Conservation (phyloP, 2,113 vertebrate species). For the Gambusia affinis region DNA sequence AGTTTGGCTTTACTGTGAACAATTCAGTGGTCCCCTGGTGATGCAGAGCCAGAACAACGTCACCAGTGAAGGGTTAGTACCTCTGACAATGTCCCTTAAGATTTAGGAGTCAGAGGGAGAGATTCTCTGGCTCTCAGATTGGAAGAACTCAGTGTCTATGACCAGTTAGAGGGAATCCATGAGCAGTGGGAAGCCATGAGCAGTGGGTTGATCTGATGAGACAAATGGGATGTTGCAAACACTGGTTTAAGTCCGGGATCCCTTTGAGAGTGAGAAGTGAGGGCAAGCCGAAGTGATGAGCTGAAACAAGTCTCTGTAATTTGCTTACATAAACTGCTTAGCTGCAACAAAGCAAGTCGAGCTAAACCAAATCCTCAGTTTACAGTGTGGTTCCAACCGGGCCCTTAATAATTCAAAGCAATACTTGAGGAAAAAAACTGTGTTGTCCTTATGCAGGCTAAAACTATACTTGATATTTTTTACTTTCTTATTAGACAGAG, state of each 20-base stretch:
- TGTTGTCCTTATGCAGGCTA: not conserved
- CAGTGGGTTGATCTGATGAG: constrained; percentile 48
- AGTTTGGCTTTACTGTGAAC: constrained; percentile 33
- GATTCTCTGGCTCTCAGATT: constrained; percentile 40
- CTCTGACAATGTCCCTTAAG: constrained; percentile 70
- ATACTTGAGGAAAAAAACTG: not conserved
- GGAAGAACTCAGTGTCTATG: constrained; percentile 33
- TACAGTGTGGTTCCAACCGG: not conserved
- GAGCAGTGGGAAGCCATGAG: constrained; percentile 17
- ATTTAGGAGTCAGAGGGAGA: constrained; percentile 60
- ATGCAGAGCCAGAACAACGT: constrained; percentile 63
- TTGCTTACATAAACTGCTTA: constrained; percentile 28
- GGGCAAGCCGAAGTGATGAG: constrained; percentile 23
- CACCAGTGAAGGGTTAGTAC: constrained; percentile 67
- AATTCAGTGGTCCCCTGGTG: constrained; percentile 44
- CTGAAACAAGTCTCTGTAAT: constrained; percentile 34
- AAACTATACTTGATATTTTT: not conserved
- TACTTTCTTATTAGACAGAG: not conserved
- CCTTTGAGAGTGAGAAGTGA: constrained; percentile 20
- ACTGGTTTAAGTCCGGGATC: constrained; percentile 28
- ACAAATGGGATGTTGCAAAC: constrained; percentile 54
- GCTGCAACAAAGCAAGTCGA: constrained; percentile 6
- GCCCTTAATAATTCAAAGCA: not conserved
- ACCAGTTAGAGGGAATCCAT: constrained; percentile 45
- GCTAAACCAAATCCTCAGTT: constrained; percentile 14